Conservation (phyloP, 2,113 vertebrate genomes). For the Odontesthes bonariensis region DNA sequence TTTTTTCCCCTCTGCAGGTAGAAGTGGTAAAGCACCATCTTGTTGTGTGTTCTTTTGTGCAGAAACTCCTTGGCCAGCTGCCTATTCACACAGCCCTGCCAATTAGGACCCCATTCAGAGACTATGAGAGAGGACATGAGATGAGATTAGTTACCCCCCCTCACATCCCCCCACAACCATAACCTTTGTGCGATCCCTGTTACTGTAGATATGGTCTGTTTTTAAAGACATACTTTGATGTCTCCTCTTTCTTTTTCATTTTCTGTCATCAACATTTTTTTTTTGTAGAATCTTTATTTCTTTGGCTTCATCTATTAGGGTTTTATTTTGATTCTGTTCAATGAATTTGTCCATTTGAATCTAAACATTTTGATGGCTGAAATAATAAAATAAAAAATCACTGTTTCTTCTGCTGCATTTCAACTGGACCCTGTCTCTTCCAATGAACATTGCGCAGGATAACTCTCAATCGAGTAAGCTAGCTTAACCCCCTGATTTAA, state of each 20-base stretch:
- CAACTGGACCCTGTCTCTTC: too few species aligned
- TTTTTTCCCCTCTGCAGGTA: constrained; percentile 30
- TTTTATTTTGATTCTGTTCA: too few species aligned
- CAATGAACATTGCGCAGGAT: too few species aligned
- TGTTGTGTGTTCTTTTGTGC: constrained; percentile 74
- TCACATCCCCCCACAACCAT: background rate
- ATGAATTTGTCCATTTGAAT: too few species aligned
- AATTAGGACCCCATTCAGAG: constrained; percentile 94
- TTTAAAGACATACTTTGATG: constrained; percentile 28
- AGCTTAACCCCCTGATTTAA: too few species aligned
- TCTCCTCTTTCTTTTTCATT: constrained; percentile 11
- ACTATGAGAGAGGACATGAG: constrained; percentile 62
- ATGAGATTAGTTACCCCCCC: constrained; percentile 62
- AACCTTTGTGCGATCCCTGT: constrained; percentile 6
- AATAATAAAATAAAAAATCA: too few species aligned
- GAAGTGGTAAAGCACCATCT: constrained; percentile 69
- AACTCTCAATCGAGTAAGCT: too few species aligned
- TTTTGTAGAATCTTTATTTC: background rate
- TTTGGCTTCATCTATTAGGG: too few species aligned
- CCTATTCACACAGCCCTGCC: constrained; percentile 86
- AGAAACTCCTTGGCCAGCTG: constrained; percentile 88
- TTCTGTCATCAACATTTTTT: constrained; percentile 8
- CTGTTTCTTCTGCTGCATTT: too few species aligned
- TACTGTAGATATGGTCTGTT: constrained; percentile 30
- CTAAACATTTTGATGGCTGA: too few species aligned